Conservation (phyloP, 2,888 invertebrate species). For the Teinopalpus imperialis region DNA sequence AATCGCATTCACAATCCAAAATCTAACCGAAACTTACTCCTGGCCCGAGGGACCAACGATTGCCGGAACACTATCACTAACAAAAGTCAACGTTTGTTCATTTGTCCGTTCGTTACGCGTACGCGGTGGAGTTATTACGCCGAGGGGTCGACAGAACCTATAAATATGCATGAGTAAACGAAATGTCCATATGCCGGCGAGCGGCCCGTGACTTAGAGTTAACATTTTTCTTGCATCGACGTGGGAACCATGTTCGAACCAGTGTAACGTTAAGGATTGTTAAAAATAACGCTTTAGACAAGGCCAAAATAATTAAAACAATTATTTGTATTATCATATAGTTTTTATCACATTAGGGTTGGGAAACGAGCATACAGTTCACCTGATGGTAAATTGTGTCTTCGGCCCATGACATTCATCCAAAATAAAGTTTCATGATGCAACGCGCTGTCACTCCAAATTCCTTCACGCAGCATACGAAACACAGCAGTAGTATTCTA, state of each 20-base stretch:
- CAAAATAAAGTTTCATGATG: too few species aligned
- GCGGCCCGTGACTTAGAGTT: constrained; percentile 24
- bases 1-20: neutral
- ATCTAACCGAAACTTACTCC: neutral
- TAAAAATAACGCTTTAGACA: neutral
- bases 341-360: too few species aligned
- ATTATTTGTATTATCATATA: too few species aligned
- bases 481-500: too few species aligned
- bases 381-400: too few species aligned
- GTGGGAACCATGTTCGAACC: constrained; percentile 30
- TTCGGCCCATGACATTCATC: too few species aligned
- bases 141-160: constrained; percentile 28
- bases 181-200: constrained; percentile 40
- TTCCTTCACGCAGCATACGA: too few species aligned
- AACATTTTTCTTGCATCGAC: constrained; percentile 36
- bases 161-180: constrained; percentile 45
- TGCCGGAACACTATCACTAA: constrained; percentile 32
- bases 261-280: neutral
- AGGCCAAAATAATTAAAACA: too few species aligned
- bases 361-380: too few species aligned
- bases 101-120: constrained; percentile 39
- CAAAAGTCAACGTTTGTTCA: constrained; percentile 43
- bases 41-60: neutral
- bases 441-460: too few species aligned
- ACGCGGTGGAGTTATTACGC: constrained; percentile 20